Conservation (phyloP, 2,113 vertebrate species). For the Entosphenus tridentatus region DNA sequence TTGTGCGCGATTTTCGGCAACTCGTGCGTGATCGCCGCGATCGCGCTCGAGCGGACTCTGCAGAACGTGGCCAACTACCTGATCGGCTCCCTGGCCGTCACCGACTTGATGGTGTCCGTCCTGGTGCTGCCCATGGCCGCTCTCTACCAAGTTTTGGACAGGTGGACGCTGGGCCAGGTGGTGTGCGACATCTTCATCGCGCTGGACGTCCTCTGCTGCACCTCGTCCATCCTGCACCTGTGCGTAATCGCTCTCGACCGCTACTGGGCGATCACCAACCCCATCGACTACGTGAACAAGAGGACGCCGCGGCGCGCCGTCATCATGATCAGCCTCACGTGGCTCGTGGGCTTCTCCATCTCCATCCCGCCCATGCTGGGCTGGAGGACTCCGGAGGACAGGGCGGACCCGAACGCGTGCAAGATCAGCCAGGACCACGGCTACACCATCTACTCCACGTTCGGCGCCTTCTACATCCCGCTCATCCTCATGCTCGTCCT, state of each 20-base stretch:
- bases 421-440: slow-evolving; percentile 85
- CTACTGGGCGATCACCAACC: slow-evolving; percentile 93
- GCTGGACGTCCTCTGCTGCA: slow-evolving; percentile 85
- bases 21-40: slow-evolving; percentile 75
- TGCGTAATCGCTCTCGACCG: slow-evolving; percentile 91
- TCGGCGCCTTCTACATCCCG: slow-evolving; percentile 90
- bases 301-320: slow-evolving; percentile 70
- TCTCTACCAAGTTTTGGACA: slow-evolving; percentile 83
- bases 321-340: slow-evolving; percentile 65
- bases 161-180: slow-evolving; percentile 85
- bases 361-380: slow-evolving; percentile 95
- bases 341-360: slow-evolving; percentile 83
- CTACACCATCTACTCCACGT: slow-evolving; percentile 95
- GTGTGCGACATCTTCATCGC: slow-evolving; percentile 88
- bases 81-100: slow-evolving; percentile 81
- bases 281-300: slow-evolving; percentile 90
- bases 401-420: slow-evolving; percentile 63
- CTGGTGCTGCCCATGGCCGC: slow-evolving; percentile 92
- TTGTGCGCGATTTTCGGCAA: slow-evolving; percentile 77
- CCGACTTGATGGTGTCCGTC: slow-evolving; percentile 92
- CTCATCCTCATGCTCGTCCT: slow-evolving; percentile 82
- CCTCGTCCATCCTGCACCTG: slow-evolving; percentile 89
- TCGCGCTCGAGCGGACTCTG: slow-evolving; percentile 72
- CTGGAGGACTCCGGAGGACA: slow-evolving; percentile 77
- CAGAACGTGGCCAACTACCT: slow-evolving; percentile 96